Percentiles rank a stretch among this genome's conserved stretches.
Conservation (phyloP, 2,113 vertebrate species). For the Sinocyclocheilus anshuiensis region DNA sequence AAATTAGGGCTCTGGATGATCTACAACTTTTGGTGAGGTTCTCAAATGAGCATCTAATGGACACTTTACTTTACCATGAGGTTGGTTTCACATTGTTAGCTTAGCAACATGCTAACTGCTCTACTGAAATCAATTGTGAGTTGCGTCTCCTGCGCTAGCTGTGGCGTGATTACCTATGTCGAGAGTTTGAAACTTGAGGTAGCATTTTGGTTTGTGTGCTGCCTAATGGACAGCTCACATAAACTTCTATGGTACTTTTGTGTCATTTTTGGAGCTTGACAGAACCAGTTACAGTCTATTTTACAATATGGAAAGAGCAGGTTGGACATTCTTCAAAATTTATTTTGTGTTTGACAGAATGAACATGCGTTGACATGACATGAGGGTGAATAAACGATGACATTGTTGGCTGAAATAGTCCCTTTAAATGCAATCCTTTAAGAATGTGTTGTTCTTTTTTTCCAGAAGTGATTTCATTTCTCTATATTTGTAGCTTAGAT, state of each 20-base stretch:
- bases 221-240: neutral
- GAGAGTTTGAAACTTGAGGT: neutral
- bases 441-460: neutral
- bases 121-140: neutral
- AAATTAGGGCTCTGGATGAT: neutral
- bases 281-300: neutral
- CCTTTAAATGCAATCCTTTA: neutral
- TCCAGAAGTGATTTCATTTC: conserved; percentile 9
- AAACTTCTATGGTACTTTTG: neutral
- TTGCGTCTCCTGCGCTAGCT: neutral
- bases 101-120: neutral
- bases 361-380: neutral
- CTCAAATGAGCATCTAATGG: neutral
- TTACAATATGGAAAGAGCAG: neutral
- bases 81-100: neutral
- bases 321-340: neutral
- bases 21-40: neutral
- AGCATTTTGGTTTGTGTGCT: neutral
- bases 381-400: neutral
- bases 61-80: neutral
- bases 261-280: neutral
- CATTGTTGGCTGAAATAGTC: neutral
- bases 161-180: neutral
- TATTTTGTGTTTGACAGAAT: neutral
- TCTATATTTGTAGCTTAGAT: neutral